Evolutionary conservation across 2,797 vertebrate genomes (phyloP).

Genomic region (Agapornis canus): DNA sequence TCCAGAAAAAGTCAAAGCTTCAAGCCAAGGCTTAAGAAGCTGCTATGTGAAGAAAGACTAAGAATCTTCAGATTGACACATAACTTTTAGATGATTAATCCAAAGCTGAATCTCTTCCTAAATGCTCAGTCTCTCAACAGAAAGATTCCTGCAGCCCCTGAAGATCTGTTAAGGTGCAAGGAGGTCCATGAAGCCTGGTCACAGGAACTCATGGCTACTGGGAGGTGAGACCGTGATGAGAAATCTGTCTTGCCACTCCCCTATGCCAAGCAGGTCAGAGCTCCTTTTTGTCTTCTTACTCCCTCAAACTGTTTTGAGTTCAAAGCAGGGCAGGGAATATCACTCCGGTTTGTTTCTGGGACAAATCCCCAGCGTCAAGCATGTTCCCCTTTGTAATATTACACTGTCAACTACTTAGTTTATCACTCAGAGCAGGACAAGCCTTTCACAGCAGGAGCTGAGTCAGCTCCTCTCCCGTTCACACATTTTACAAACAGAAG

Average conservation of each 20-base stretch:
- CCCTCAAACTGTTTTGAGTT: background rate
- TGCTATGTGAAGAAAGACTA: background rate
- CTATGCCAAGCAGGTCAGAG: background rate
- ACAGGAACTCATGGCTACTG: background rate
- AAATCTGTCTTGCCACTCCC: background rate
- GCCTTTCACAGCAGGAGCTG: background rate
- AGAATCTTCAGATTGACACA: background rate
- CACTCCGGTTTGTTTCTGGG: background rate
- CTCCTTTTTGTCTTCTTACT: background rate
- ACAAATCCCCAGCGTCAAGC: background rate
- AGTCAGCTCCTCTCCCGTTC: slow-evolving; percentile 10
- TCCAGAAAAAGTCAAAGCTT: background rate
- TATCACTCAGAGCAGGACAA: background rate
- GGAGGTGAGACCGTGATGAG: background rate
- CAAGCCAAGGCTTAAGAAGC: background rate
- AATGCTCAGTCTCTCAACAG: background rate
- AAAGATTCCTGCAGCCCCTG: background rate
- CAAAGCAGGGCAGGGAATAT: background rate
- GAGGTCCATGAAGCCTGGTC: background rate
- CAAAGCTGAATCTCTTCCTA: background rate
- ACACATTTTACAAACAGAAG: background rate
- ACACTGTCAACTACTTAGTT: background rate
- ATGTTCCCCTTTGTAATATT: background rate
- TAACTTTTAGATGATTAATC: background rate
- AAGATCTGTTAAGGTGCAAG: background rate